phyloP scores from a whole-genome alignment of 2,797 vertebrate genomes.

The Megaceryle alcyon region DNA sequence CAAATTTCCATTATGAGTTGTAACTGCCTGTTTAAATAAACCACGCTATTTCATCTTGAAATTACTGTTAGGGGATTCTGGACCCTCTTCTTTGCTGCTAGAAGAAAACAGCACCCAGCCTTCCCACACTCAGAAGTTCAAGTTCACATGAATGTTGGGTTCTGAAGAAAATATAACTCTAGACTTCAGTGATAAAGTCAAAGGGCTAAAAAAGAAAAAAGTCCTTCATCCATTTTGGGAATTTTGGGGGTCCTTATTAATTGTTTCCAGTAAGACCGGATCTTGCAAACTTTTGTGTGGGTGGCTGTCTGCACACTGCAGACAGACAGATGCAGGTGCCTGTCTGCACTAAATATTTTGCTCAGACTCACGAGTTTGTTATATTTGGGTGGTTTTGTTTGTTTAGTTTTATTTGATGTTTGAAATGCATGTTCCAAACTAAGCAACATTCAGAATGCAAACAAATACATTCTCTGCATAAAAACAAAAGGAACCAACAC shows the following conservation, averaged over 20 bases:
- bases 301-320: slow-evolving; percentile 10
- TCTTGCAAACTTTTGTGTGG: not conserved
- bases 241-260: slow-evolving; percentile 11
- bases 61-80: slow-evolving; percentile 58
- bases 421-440: not conserved
- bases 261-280: slow-evolving; percentile 42
- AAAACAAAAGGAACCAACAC: not conserved
- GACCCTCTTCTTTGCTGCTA: not conserved
- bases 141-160: not conserved
- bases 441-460: not conserved
- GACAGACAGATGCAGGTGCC: slow-evolving; percentile 43
- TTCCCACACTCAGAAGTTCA: not conserved
- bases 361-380: not conserved
- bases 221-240: not conserved
- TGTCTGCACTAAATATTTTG: not conserved
- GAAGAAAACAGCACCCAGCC: not conserved
- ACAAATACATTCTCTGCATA: not conserved
- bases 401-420: slow-evolving; percentile 13
- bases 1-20: slow-evolving; percentile 28
- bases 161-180: not conserved
- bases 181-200: not conserved
- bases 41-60: not conserved
- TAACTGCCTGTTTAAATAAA: not conserved
- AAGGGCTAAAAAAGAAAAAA: not conserved
- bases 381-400: not conserved